Evolutionary conservation across 2,888 invertebrate genomes (phyloP).

Genomic region (Mesorhabditis sp.): DNA sequence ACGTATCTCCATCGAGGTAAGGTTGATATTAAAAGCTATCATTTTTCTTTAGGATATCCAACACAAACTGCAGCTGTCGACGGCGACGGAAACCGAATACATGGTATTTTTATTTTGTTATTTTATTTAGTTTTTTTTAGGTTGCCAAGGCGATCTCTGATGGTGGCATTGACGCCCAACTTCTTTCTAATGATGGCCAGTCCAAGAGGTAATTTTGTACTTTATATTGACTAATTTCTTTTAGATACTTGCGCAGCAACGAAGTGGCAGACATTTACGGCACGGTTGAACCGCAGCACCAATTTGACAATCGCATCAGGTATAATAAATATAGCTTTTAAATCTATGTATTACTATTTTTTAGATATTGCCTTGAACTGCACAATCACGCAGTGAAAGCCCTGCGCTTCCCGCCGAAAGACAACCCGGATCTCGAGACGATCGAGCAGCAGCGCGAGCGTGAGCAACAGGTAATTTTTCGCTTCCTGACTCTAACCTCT

Average conservation of each 20-base stretch:
- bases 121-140: slow-evolving; percentile 58
- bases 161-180: slow-evolving; percentile 93
- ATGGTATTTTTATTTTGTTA: slow-evolving; percentile 70
- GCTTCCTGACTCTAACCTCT: neutral
- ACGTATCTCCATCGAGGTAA: slow-evolving; percentile 77
- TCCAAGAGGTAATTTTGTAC: neutral
- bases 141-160: slow-evolving; percentile 73
- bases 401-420: slow-evolving; percentile 97
- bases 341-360: neutral
- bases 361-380: slow-evolving; percentile 86
- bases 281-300: slow-evolving; percentile 67
- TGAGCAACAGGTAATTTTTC: slow-evolving; percentile 35
- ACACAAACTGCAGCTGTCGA: slow-evolving; percentile 84
- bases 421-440: slow-evolving; percentile 87
- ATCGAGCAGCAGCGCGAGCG: slow-evolving; percentile 55
- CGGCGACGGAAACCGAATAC: slow-evolving; percentile 91
- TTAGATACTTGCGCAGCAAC: slow-evolving; percentile 86
- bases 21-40: neutral
- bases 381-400: slow-evolving; percentile 97
- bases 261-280: slow-evolving; percentile 89
- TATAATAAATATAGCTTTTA: slow-evolving; percentile 4
- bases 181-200: slow-evolving; percentile 71
- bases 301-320: slow-evolving; percentile 72
- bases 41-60: slow-evolving; percentile 74
- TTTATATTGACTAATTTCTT: neutral